Evolutionary conservation across 2,888 invertebrate genomes (phyloP).

Genomic region (Alviniconcha strummeri): DNA sequence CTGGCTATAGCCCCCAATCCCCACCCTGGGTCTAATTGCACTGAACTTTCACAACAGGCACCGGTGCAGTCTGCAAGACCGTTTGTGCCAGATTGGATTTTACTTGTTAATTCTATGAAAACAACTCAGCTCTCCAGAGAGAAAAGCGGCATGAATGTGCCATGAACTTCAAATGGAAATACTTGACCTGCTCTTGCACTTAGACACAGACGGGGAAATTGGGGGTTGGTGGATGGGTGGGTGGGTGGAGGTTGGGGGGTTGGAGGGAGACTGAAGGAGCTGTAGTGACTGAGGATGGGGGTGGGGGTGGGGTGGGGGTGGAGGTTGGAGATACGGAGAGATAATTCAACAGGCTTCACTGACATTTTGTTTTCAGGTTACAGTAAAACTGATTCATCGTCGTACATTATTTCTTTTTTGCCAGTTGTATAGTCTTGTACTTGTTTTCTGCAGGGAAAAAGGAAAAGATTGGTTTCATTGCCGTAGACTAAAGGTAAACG

Average conservation of each 20-base stretch:
- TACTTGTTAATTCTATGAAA: slow-evolving; percentile 22
- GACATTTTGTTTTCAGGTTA: background rate
- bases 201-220: background rate
- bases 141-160: background rate
- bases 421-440: no score
- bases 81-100: slow-evolving; percentile 20
- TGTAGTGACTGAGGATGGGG: background rate
- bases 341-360: background rate
- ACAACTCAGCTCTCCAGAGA: background rate
- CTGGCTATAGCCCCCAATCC: background rate
- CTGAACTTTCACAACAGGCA: background rate
- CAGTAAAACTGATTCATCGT: no score
- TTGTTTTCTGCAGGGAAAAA: no score
- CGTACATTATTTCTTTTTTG: no score
- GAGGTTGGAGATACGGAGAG: background rate
- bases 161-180: slow-evolving; percentile 8
- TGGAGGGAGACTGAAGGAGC: background rate
- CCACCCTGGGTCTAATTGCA: background rate
- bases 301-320: background rate
- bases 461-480: no score
- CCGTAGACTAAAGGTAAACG: no score
- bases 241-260: background rate
- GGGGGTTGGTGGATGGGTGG: background rate
- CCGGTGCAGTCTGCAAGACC: background rate
- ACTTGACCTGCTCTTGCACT: background rate